phyloP scores from a whole-genome alignment of 2,113 vertebrate genomes.

The Orthonyx spaldingii region DNA sequence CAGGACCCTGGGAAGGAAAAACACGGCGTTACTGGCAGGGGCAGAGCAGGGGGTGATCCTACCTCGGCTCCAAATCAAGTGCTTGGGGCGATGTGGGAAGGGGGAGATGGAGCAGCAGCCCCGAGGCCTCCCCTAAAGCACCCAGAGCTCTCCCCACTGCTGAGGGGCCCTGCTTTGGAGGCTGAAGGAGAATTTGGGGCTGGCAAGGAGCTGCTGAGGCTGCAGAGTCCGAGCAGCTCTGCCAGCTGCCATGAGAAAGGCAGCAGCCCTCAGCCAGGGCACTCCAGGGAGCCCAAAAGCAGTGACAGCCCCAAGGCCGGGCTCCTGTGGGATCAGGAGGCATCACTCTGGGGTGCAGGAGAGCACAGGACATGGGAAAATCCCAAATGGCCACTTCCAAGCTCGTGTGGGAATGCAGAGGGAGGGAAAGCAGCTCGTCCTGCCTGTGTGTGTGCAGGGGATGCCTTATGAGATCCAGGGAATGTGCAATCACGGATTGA shows the following conservation, averaged over 20 bases:
- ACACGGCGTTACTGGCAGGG: neutral
- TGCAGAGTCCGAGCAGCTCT: too few relatives aligned
- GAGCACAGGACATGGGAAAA: rapidly evolving
- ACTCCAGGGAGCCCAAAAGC: neutral
- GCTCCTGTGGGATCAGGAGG: neutral
- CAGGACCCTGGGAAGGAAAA: neutral
- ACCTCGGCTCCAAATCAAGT: rapidly evolving
- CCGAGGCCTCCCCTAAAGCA: neutral
- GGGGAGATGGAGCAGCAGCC: neutral
- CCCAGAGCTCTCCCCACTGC: neutral
- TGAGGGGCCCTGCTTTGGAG: rapidly evolving
- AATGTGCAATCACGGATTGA: neutral
- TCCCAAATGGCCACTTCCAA: neutral
- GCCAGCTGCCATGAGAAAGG: neutral
- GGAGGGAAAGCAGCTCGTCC: neutral
- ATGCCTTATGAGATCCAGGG: too few relatives aligned
- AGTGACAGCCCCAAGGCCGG: neutral
- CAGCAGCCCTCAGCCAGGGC: neutral
- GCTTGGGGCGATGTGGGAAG: rapidly evolving
- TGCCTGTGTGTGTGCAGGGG: neutral
- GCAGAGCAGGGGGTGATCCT: rapidly evolving
- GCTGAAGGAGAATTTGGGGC: neutral
- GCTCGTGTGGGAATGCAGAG: neutral
- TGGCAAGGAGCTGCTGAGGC: too few relatives aligned
- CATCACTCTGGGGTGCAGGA: neutral